Evolutionary conservation across 2,113 vertebrate genomes (phyloP), one percentile per base, ranked within the genome.

Genomic region (Puma concolor): DNA sequence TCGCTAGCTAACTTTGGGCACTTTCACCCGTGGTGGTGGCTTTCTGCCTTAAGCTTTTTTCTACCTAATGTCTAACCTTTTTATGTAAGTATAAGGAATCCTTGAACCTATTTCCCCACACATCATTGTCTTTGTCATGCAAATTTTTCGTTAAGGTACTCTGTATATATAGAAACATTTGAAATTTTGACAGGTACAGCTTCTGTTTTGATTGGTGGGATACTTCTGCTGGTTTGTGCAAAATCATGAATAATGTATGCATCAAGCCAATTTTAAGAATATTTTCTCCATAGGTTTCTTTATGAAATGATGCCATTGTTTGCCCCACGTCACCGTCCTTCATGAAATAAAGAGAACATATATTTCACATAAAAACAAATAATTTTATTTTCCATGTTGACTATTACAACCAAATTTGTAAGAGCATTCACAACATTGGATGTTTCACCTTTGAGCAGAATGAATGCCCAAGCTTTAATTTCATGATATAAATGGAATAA

Each of bases 251-350:
- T 67, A 93, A 83, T 33, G 17, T 50, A 83, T 69, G 33, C 27
- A 36, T 60, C 67, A 93, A 96, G 76, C 33, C 48, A 93, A 38
- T 96, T 93, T 38, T 15, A 89, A 88, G 48, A 76, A 88, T 60
- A 38, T 93, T 66, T 96, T 83, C 38, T 93, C 48, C 27, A 33
- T 31, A 93, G 44, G 17, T 83, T 83, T 77, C 60, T 77, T 77
- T 27, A 69, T 93, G 67, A 76, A 93, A 54, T 82, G 54, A 83
- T 83, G 33, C 48, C 48, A 60, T 67, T 57, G 7, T 88, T 88
- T 57, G 48, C 69, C 50, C 16, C 44, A 88, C 31, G 76, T 84
- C 77, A 21, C 67, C 38, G 77, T 60, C 67, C 31, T 77, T 57
- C 77, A 57, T 16, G 44, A 82, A 76, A 57, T 57, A 67, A 86